phyloP scores from a whole-genome alignment of 2,797 vertebrate species.

The Dallia pectoralis region DNA sequence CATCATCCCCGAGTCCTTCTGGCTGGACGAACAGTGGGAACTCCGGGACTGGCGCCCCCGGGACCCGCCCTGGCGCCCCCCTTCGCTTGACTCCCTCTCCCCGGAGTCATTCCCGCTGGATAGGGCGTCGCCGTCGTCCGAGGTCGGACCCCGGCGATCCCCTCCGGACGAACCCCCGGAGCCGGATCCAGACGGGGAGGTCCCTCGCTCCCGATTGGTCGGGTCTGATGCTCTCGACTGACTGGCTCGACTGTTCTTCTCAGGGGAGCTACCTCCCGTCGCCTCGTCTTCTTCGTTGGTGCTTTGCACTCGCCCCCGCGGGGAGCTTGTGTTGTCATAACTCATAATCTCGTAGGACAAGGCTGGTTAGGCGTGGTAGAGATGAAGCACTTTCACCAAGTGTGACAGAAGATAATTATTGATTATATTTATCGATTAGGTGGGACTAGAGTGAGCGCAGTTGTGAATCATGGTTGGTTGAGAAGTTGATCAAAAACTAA shows the following conservation, averaged over 20 bases:
- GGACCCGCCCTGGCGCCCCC: conserved; percentile 50
- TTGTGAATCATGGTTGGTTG: conserved; percentile 58
- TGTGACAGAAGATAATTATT: conserved; percentile 4
- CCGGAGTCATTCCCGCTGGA: conserved; percentile 88
- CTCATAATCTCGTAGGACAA: conserved; percentile 73
- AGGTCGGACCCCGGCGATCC: conserved; percentile 59
- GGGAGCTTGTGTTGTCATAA: conserved; percentile 75
- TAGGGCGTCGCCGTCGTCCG: conserved; percentile 82
- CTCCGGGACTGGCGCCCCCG: conserved; percentile 76
- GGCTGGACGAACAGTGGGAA: conserved; percentile 83
- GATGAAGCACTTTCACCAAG: conserved; percentile 27
- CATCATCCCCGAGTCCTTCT: conserved; percentile 87
- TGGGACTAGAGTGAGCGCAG: conserved; percentile 64
- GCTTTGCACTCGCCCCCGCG: conserved; percentile 60
- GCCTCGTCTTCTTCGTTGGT: conserved; percentile 55
- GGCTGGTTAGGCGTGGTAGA: conserved; percentile 39
- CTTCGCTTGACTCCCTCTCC: conserved; percentile 76
- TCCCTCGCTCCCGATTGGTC: conserved; percentile 46
- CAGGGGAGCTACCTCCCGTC: conserved; percentile 33
- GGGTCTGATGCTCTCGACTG: neutral
- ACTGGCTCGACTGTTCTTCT: conserved; percentile 6
- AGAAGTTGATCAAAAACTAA: conserved; percentile 35
- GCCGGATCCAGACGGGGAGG: conserved; percentile 57
- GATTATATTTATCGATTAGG: conserved; percentile 49
- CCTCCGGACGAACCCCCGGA: conserved; percentile 48